Base-by-base conservation (phyloP, 2,888 invertebrate genomes). In the Linnaemya tessellans region DNA sequence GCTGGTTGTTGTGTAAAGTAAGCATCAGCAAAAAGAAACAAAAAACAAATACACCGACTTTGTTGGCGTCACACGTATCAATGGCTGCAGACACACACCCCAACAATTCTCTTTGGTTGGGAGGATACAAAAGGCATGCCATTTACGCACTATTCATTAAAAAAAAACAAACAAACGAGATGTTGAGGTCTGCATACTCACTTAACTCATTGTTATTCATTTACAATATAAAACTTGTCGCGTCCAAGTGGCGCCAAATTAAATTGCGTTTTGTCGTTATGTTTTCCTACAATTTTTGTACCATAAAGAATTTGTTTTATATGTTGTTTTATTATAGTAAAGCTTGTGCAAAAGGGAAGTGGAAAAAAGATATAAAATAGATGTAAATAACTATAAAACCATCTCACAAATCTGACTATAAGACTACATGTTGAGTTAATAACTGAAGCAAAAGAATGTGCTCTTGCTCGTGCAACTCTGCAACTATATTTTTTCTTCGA, bases 201-300 rank as follows among this genome's bases (percentile, higher is more conserved):
- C 20, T 41, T 30, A 18, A 51, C 65, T 77, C 77, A 71, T 82
- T 82, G 82, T 51, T 78, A 82, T 82, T 83, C 82, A 83, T 83
- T 83, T 77, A 22, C 46, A 46, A 49, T 56, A 77, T 83, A 83
- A 78, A 83, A 83, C 65, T 83, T 73, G 85, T 85, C 85, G 85
- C 85, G 85, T 80, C 85, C 79, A 82, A 80, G 71, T 85, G 85
- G 82, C 85, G 85, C 82, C 85, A 65, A 78, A 58, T 78, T 56
- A 71, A 83, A 83, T 78, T 71, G 82, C 71, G 58, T 78, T 77
- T 51, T 30, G n/a, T 71, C 20, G 20, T 80, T 60, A 43, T 80
- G 51, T 67, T 67, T 67, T 56, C 54, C 46, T 22, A 43, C 35
- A 30, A 64, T 54, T 38, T 20, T 35, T 25, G 11, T 38, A 73